Conservation (phyloP, 2,888 invertebrate species). For the Drosophila conformis region DNA sequence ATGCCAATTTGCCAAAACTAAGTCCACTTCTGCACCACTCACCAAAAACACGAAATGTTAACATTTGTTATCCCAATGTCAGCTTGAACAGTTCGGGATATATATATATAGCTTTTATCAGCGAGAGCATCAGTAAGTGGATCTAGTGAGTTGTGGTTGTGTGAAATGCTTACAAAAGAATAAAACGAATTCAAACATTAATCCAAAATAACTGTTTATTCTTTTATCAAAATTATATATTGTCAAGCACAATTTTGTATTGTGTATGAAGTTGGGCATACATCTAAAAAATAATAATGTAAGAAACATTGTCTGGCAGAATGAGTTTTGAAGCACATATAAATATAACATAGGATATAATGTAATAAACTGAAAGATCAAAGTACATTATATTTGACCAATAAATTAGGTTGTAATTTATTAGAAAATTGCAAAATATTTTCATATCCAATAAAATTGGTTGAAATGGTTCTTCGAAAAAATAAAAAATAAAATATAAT, state of each 20-base stretch:
- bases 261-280: constrained; percentile 1
- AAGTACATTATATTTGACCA: constrained; percentile 3
- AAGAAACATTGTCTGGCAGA: neutral
- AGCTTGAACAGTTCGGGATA: constrained; percentile 36
- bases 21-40: constrained; percentile 45
- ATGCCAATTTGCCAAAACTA: constrained; percentile 48
- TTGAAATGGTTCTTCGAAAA: neutral
- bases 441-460: neutral
- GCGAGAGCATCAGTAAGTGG: constrained; percentile 4
- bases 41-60: constrained; percentile 56
- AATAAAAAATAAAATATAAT: neutral
- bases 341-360: neutral
- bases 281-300: neutral
- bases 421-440: neutral
- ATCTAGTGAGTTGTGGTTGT: constrained; percentile 27
- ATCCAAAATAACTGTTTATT: constrained; percentile 18
- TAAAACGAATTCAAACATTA: constrained; percentile 25
- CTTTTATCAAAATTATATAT: constrained; percentile 82
- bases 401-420: neutral
- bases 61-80: constrained; percentile 57
- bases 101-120: constrained; percentile 29
- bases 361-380: neutral
- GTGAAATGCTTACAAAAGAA: constrained; percentile 10
- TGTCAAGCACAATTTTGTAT: constrained; percentile 82
- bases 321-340: neutral